These are phyloP conservation scores for Setipinna tenuifilis DNA, from an alignment of 2,797 vertebrate genomes.

Conservation along the genomic window DNA sequence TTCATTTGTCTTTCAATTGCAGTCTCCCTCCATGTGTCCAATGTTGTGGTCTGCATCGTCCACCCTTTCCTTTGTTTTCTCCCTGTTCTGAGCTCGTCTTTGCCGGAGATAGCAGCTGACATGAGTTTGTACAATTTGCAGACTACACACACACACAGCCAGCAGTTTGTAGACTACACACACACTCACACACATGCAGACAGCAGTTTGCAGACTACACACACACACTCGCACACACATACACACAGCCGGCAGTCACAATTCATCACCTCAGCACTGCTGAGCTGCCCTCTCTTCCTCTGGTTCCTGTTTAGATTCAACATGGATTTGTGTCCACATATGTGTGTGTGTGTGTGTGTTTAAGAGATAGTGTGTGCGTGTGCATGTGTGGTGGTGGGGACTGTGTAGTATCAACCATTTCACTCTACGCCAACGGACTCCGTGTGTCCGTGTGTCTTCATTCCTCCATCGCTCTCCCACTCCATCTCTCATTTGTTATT, in stretches of 20 bases:
- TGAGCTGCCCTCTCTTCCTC: not conserved
- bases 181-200: too few relatives aligned
- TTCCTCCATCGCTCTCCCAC: not conserved
- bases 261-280: conserved; percentile 12
- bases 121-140: conserved; percentile 4
- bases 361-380: not conserved
- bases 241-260: not conserved
- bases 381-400: not conserved
- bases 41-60: not conserved
- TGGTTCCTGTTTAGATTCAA: conserved; percentile 10
- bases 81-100: not conserved
- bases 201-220: too few relatives aligned
- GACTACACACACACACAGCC: not conserved
- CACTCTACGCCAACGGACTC: not conserved
- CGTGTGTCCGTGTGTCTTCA: not conserved
- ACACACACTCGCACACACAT: not conserved
- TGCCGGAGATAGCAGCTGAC: not conserved
- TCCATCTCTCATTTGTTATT: not conserved
- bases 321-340: not conserved
- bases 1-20: not conserved
- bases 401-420: conserved; percentile 10
- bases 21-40: not conserved
- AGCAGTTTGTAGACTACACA: too few relatives aligned
- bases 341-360: not conserved
- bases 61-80: not conserved